phyloP scores from a whole-genome alignment of 2,113 vertebrate species.

The Sialia sialis region DNA sequence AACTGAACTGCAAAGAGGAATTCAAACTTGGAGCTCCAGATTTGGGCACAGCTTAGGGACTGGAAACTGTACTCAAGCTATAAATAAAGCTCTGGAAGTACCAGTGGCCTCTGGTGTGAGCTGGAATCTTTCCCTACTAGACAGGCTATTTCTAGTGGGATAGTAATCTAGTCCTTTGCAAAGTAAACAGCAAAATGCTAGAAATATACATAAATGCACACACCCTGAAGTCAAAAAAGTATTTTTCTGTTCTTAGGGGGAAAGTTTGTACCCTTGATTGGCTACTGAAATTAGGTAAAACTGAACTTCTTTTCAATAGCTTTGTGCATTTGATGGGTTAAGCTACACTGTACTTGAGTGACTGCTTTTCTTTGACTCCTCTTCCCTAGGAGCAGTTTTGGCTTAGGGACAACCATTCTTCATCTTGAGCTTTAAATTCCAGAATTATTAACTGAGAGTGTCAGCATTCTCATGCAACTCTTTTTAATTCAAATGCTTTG shows the following conservation, averaged over 20 bases:
- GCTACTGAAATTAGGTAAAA: neutral
- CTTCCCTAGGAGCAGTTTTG: neutral
- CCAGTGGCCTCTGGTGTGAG: neutral
- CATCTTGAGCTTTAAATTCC: neutral
- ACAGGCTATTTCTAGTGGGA: neutral
- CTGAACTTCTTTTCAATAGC: neutral
- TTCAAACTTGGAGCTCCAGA: neutral
- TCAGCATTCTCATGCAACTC: neutral
- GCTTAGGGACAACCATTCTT: neutral
- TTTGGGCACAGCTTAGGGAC: neutral
- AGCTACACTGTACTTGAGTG: neutral
- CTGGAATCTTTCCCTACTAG: neutral
- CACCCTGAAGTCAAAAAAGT: neutral
- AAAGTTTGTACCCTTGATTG: neutral
- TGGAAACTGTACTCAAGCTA: neutral
- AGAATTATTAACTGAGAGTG: neutral
- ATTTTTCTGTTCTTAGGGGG: neutral
- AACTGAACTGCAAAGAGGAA: neutral
- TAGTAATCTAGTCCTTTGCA: neutral
- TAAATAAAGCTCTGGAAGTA: constrained; percentile 19
- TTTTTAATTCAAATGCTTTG: neutral
- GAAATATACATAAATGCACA: neutral
- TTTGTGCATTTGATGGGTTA: neutral
- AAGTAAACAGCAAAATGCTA: neutral
- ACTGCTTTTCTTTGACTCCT: neutral